These are phyloP conservation scores for Alcedo atthis DNA, from an alignment of 2,797 vertebrate species.

Conservation along the genomic window DNA sequence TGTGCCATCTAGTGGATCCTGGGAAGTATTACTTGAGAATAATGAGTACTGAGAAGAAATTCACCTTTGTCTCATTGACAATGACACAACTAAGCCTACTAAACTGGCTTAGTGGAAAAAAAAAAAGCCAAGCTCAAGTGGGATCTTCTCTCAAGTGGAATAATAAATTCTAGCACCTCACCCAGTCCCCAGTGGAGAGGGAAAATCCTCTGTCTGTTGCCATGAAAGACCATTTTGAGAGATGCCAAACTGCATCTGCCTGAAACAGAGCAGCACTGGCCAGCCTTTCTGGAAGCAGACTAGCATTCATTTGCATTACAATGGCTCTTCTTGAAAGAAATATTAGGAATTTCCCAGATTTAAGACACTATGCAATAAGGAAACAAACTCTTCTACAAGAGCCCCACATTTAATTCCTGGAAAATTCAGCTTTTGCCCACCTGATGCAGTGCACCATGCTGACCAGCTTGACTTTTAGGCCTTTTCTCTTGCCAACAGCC, in stretches of 20 bases:
- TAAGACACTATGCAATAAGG: neutral
- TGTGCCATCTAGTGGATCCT: conserved; percentile 71
- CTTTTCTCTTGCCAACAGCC: neutral
- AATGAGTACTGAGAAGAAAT: neutral
- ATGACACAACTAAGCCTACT: neutral
- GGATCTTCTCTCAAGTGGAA: neutral
- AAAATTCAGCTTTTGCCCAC: rapidly evolving
- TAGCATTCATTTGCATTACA: neutral
- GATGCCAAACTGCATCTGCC: neutral
- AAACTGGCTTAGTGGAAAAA: neutral
- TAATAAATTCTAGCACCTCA: neutral
- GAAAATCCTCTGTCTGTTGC: neutral
- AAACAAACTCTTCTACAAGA: neutral
- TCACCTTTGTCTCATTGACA: too few species aligned
- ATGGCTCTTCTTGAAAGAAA: neutral
- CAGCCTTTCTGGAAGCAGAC: neutral
- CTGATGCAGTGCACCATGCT: neutral
- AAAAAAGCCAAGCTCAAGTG: neutral
- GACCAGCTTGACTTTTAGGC: neutral
- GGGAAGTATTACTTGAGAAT: neutral
- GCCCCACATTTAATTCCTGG: neutral
- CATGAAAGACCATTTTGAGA: neutral
- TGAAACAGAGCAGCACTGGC: neutral
- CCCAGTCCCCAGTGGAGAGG: neutral
- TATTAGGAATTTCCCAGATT: neutral